phyloP scores from a whole-genome alignment of 2,888 invertebrate genomes.

The Cantharis rufa region DNA sequence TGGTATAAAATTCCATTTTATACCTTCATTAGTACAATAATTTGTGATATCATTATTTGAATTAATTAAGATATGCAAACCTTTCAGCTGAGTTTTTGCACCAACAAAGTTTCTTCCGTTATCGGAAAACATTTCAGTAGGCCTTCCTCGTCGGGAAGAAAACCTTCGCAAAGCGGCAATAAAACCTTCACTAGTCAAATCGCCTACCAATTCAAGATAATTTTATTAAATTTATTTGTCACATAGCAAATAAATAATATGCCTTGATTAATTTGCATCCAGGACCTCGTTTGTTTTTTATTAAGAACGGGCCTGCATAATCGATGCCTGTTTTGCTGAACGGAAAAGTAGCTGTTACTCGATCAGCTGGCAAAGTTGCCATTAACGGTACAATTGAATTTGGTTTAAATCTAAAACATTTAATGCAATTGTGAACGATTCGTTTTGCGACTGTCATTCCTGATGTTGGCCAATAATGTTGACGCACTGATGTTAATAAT shows the following conservation, averaged over 20 bases:
- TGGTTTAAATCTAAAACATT: neutral
- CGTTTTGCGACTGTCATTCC: neutral
- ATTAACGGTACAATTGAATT: neutral
- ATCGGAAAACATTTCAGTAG: neutral
- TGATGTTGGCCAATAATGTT: neutral
- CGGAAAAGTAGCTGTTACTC: neutral
- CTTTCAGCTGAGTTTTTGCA: neutral
- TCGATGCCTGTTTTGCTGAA: neutral
- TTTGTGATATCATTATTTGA: neutral
- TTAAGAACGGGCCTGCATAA: neutral
- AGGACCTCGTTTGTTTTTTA: neutral
- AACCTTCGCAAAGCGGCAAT: neutral
- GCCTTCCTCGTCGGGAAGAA: neutral
- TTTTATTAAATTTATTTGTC: neutral
- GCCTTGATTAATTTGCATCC: neutral
- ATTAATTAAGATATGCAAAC: neutral
- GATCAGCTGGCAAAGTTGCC: neutral
- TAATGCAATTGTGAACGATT: neutral
- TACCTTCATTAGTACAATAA: neutral
- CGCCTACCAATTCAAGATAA: neutral
- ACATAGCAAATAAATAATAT: neutral
- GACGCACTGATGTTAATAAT: neutral
- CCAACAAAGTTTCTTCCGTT: neutral
- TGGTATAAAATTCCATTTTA: no score
- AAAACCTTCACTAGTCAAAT: neutral